Conservation (phyloP, 2,113 vertebrate species). For the Empidonax alnorum region DNA sequence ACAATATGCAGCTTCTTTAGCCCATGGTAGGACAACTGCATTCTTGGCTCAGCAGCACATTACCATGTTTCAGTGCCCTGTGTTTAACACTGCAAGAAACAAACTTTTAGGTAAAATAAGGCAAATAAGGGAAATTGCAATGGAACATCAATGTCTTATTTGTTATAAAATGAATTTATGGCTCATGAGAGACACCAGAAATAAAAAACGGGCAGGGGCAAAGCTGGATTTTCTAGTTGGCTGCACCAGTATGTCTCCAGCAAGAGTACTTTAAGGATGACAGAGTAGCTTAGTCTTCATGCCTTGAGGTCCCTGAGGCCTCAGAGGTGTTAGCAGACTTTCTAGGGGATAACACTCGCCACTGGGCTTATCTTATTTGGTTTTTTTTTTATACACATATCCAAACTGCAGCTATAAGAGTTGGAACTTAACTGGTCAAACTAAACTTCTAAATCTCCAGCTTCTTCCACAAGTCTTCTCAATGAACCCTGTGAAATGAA, state of each 20-base stretch:
- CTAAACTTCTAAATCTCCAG: background rate
- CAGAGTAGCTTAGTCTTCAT: background rate
- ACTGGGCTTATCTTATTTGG: background rate
- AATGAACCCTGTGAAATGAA: background rate
- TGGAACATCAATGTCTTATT: background rate
- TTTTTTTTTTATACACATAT: fast-evolving
- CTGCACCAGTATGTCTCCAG: background rate
- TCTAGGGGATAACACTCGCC: background rate
- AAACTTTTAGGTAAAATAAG: background rate
- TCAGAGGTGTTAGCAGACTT: background rate
- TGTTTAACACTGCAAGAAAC: background rate
- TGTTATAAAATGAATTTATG: background rate
- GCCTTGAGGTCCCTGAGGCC: background rate
- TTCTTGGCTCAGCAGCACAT: background rate
- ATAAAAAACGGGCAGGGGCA: background rate
- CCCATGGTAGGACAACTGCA: background rate
- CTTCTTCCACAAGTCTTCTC: background rate
- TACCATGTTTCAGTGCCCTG: background rate
- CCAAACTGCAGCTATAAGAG: background rate
- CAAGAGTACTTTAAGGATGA: background rate
- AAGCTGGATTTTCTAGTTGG: background rate
- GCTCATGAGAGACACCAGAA: background rate
- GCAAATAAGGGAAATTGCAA: background rate
- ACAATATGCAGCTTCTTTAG: background rate
- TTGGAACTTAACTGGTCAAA: background rate